Evolutionary conservation across 1,140 invertebrate species (phyloP), one percentile per base, ranked within the genome.

Genomic region (Lycorma delicatula): DNA sequence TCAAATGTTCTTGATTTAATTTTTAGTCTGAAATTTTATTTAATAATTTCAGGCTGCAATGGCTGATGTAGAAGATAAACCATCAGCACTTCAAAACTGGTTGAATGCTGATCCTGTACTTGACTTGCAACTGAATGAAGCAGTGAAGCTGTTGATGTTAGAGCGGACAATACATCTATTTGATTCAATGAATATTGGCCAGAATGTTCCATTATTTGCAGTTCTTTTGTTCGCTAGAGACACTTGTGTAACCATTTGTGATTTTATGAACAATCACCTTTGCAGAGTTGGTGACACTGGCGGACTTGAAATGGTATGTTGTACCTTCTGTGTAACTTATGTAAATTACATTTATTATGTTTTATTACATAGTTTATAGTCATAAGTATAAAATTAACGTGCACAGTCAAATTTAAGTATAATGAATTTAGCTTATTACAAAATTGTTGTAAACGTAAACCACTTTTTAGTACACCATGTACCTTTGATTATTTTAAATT

Each of bases 141-240:
- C 75, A 26, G 64, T 77, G 16, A 79, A 79, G 62, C 64, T 79
- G 16, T 68, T 77, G 59, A 77, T 79, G 75, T 63, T 77, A 36
- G 63, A 71, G 18, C 63, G 68, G 36, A 69, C 70, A 3, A 64
- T 75, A 25, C 64, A 73, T 41, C 61, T 78, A 23, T 63, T 73
- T 62, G 26, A 1, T 50, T 16, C 16, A 18, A 28, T 27, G 56
- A 60, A 16, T 29, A 60, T 60, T 26, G 60, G 62, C 13, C 62
- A 67, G 5, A 69, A 72, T n/a, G 57, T 75, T 12, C 76, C 76
- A 11, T 59, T 75, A 18, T 77, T 78, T 71, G 75, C 68, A 7
- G 71, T 73, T 66, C 64, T 75, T 46, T 60, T 79, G 63, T 78
- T 77, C 69, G 71, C 75, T 5, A 62, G 75, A 18, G 72, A 77